phyloP scores from a whole-genome alignment of 2,797 vertebrate genomes.

The Lutjanus argentimaculatus region DNA sequence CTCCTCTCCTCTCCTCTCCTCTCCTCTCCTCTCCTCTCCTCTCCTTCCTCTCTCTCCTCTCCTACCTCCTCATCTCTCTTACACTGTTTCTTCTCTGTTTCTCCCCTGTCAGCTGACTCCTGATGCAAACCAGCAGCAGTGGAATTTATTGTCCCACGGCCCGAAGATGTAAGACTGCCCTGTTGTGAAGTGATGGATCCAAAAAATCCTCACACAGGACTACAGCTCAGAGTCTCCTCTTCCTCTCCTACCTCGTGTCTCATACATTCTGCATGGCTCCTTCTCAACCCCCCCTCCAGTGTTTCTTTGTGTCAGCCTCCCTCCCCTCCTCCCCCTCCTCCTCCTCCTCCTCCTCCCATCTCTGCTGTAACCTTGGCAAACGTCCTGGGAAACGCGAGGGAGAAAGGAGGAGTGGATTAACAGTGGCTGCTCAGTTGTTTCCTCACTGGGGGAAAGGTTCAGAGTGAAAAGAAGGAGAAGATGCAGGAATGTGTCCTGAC shows the following conservation, averaged over 20 bases:
- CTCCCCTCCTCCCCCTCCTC: background rate
- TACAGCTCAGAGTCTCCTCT: slow-evolving; percentile 29
- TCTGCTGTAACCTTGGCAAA: slow-evolving; percentile 68
- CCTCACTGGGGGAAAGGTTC: slow-evolving; percentile 34
- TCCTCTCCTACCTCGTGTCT: slow-evolving; percentile 49
- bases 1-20: slow-evolving; percentile 48
- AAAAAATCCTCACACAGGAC: slow-evolving; percentile 28
- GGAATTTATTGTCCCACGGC: slow-evolving; percentile 32
- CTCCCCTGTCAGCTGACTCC: slow-evolving; percentile 49
- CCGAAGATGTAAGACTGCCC: slow-evolving; percentile 17
- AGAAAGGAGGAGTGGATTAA: slow-evolving; percentile 38
- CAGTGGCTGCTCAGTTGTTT: slow-evolving; percentile 27
- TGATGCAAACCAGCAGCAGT: slow-evolving; percentile 32
- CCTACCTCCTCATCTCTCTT: slow-evolving; percentile 42
- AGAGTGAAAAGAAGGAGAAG: background rate
- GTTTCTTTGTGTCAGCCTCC: slow-evolving; percentile 41
- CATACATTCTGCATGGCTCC: slow-evolving; percentile 72
- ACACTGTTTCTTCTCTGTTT: slow-evolving; percentile 11
- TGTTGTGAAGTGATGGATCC: slow-evolving; percentile 22
- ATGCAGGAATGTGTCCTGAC: slow-evolving; percentile 12
- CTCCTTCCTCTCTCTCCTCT: slow-evolving; percentile 14
- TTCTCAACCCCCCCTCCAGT: slow-evolving; percentile 15
- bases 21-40: slow-evolving; percentile 30
- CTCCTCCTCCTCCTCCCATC: slow-evolving; percentile 16
- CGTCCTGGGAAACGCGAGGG: slow-evolving; percentile 63